Percentiles rank a stretch among this genome's conserved stretches.
Evolutionary conservation across 1,140 invertebrate species (phyloP).

Genomic region (Cheumatopsyche charites): DNA sequence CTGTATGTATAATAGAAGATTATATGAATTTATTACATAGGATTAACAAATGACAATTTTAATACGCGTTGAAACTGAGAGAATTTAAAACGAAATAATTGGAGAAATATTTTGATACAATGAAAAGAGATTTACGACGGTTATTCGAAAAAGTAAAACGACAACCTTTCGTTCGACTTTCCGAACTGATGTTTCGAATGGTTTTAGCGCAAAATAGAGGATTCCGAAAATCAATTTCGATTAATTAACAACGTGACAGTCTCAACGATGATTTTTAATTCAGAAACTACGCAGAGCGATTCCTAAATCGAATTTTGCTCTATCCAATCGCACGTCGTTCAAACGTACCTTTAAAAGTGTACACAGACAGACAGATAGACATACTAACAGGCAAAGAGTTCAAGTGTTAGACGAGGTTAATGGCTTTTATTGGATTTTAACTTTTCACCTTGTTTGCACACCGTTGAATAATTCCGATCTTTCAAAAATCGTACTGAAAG

Average conservation of each 20-base stretch:
- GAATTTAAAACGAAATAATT: background rate
- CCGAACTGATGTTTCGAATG: slow-evolving; percentile 9
- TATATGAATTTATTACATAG: background rate
- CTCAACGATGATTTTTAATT: background rate
- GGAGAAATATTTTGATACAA: slow-evolving; percentile 22
- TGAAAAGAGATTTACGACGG: slow-evolving; percentile 12
- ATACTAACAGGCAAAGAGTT: too few relatives aligned
- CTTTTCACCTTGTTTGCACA: too few relatives aligned
- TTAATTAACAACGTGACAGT: background rate
- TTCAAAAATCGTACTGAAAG: too few relatives aligned
- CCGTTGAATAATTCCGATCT: too few relatives aligned
- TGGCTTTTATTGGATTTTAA: too few relatives aligned
- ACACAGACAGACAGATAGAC: too few relatives aligned
- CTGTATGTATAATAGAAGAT: background rate
- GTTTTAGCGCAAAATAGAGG: background rate
- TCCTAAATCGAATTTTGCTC: too few relatives aligned
- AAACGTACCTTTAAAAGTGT: too few relatives aligned
- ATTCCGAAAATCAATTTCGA: background rate
- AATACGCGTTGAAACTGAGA: slow-evolving; percentile 14
- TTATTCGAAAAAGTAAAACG: background rate
- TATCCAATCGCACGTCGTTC: too few relatives aligned
- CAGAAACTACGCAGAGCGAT: too few relatives aligned
- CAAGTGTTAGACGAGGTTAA: too few relatives aligned
- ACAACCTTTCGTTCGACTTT: background rate
- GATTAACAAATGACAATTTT: background rate